A percentile compares a stretch with the other conserved stretches of the same genome.
Conservation (phyloP, 2,797 vertebrate species). For the Gallinago stenura region DNA sequence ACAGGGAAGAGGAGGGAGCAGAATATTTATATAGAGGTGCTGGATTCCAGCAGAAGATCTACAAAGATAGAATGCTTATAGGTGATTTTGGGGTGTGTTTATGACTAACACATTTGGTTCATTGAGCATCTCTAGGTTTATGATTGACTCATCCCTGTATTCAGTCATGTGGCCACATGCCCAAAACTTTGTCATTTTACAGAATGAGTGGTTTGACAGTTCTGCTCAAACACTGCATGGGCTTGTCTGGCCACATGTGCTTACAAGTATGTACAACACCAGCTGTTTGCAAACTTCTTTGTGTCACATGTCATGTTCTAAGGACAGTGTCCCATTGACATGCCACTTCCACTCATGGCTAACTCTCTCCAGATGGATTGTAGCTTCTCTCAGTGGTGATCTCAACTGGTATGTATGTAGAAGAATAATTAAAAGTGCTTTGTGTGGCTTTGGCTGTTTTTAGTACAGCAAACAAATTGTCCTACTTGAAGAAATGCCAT, state of each 20-base stretch:
- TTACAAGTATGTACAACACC: background rate
- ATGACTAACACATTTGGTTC: background rate
- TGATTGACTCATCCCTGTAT: background rate
- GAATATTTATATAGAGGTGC: background rate
- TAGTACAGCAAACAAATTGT: background rate
- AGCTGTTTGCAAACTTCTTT: background rate
- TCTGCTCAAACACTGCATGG: background rate
- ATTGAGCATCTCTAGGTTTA: background rate
- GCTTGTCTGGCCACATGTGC: background rate
- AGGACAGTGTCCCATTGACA: background rate
- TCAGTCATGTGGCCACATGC: background rate
- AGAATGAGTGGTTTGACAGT: background rate
- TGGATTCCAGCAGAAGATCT: background rate
- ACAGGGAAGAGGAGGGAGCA: background rate
- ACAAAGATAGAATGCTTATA: background rate
- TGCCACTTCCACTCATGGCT: background rate
- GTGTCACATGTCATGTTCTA: background rate
- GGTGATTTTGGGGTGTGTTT: background rate
- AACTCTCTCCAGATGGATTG: background rate
- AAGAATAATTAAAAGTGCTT: background rate
- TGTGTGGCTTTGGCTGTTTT: background rate
- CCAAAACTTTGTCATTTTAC: background rate
- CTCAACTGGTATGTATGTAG: background rate
- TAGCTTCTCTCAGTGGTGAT: background rate
- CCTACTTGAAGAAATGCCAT: background rate